Conservation (phyloP, 2,888 invertebrate species). For the Emmelina monodactyla region DNA sequence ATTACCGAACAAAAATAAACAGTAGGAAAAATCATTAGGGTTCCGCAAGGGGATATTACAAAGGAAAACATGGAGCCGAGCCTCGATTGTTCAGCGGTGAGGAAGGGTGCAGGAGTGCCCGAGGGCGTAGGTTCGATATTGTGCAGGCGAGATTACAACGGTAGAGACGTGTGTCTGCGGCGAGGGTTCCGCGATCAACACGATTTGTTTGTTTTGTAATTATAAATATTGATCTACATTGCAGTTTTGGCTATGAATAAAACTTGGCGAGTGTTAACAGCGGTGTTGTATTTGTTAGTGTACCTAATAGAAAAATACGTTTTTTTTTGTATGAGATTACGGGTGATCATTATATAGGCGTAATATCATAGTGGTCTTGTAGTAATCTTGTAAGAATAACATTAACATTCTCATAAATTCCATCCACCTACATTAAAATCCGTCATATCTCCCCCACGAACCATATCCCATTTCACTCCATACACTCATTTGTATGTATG, state of each 20-base stretch:
- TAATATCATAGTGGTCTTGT: no score
- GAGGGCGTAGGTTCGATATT: constrained; percentile 46
- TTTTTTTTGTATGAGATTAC: no score
- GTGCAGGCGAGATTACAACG: constrained; percentile 44
- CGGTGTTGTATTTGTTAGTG: no score
- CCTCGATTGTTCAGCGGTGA: not conserved
- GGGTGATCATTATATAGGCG: no score
- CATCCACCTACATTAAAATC: constrained; percentile 1
- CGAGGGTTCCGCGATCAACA: constrained; percentile 20
- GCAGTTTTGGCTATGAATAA: no score
- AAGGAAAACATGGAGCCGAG: constrained; percentile 22
- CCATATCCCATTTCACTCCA: constrained; percentile 12
- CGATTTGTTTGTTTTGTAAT: no score
- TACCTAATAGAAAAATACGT: no score
- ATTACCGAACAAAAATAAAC: constrained; percentile 63
- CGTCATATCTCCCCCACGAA: not conserved
- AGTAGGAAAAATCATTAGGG: constrained; percentile 59
- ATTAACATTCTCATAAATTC: no score
- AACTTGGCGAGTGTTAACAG: no score
- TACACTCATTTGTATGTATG: constrained; percentile 14
- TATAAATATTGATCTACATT: no score
- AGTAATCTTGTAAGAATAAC: no score
- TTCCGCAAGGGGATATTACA: constrained; percentile 43
- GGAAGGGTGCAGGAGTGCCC: constrained; percentile 30
- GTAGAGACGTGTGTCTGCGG: constrained; percentile 33